Conservation (phyloP, 53 echinoderm and acorn worm genomes). For the Actinopyga echinites region DNA sequence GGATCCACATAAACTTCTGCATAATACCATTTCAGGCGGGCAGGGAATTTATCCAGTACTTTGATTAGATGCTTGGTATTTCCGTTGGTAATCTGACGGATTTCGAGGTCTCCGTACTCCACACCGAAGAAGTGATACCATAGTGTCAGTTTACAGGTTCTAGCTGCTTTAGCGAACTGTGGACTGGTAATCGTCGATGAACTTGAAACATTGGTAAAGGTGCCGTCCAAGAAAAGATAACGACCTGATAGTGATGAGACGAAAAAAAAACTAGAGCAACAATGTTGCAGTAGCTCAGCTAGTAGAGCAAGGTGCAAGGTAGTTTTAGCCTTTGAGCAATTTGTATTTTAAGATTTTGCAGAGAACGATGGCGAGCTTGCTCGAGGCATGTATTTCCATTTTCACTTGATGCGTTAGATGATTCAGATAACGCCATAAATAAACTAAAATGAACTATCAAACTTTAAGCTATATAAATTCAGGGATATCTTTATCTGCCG, state of each 20-base stretch:
- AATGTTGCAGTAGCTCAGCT: no score
- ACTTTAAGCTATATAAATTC: no score
- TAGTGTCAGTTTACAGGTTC: constrained; percentile 67
- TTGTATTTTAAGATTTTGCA: no score
- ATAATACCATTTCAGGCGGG: constrained; percentile 27
- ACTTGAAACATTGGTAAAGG: constrained; percentile 47
- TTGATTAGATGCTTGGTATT: constrained; percentile 24
- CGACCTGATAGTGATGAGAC: constrained; percentile 16
- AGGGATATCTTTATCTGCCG: no score
- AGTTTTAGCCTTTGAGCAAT: no score
- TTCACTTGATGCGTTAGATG: no score
- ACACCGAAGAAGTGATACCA: constrained; percentile 87
- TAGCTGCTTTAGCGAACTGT: constrained; percentile 60
- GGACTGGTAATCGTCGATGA: constrained; percentile 54
- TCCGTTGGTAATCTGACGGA: constrained; percentile 24
- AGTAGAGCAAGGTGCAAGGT: no score
- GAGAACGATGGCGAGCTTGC: no score
- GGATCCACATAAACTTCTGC: constrained; percentile 31
- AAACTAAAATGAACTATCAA: no score
- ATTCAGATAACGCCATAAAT: no score
- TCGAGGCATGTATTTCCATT: no score
- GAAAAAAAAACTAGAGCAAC: no score
- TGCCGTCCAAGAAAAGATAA: constrained; percentile 70
- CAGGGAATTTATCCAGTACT: constrained; percentile 19
- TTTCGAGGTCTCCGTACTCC: constrained; percentile 71